Base-by-base conservation (phyloP, 2,888 invertebrate species). In the Cheilosia scutellata region DNA sequence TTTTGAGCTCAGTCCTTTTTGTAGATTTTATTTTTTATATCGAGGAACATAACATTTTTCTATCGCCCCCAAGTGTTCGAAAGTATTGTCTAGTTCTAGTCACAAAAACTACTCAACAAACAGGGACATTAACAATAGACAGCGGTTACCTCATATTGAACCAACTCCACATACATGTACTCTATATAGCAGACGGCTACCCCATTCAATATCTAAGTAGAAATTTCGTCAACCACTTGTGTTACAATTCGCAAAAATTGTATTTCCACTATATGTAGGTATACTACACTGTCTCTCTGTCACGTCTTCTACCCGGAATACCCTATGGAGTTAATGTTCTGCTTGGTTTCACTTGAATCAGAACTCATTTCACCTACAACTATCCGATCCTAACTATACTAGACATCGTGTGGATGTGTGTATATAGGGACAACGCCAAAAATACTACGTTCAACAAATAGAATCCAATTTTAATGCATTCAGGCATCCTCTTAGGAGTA, bases 381-480 rank as follows among this genome's bases (percentile, higher is more conserved):
- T 2, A 16, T 33, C 9, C 9, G 13, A 6, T 9, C 31, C 27
- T 4, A 58, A 25, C 58, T 20, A 25, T 16, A 6, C 9, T 11
- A 29, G 20, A 25, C 49, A 13, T 2, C 33, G 16, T 33, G 9
- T 16, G 7, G 4, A 11, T 47, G 27, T 37, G 40, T n/a, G 7
- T 62, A 57, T 44, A 66, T 51, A 51, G 58, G 58, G 74, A 65
- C 33, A n/a, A 63, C 47, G 58, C 31, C 57, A 79, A 80, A 80
- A 55, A 55, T 51, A 47, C 31, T 71, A 72, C 55, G 66, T 62
- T 78, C 55, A 53, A 62, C 78, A 79, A 83, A 83, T 79, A 83
- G 51, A 83, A 84, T 80, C 68, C 70, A 84, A 80, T 80, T 80
- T 84, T 65, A 84, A 80, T 84, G 84, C 84, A 80, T 84, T 80